phyloP scores from a whole-genome alignment of 2,797 vertebrate genomes.

The Aeoliscus strigatus region DNA sequence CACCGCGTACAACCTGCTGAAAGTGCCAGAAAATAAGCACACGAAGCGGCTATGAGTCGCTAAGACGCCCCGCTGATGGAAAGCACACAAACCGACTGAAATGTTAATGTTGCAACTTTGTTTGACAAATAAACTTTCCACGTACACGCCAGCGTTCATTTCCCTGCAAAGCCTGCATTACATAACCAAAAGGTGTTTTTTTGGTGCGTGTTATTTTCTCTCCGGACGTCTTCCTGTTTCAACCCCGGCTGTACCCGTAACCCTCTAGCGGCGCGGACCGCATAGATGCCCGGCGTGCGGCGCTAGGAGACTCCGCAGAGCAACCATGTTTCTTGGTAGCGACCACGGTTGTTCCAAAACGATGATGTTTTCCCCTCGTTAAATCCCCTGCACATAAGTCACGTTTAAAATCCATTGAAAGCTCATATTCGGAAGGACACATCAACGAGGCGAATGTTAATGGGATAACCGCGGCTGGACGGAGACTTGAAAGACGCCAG shows the following conservation, averaged over 20 bases:
- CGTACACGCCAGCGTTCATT: neutral
- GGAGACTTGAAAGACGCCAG: conserved; percentile 61
- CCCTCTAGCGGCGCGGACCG: conserved; percentile 65
- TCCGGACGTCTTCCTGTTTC: conserved; percentile 20
- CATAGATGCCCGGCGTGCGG: conserved; percentile 66
- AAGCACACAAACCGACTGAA: conserved; percentile 8
- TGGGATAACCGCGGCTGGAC: conserved; percentile 36
- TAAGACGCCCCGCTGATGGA: conserved; percentile 22
- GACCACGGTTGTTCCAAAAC: conserved; percentile 56
- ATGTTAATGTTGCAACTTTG: conserved; percentile 48
- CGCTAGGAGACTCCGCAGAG: conserved; percentile 79
- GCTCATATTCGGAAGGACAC: neutral
- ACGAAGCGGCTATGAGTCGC: conserved; percentile 14
- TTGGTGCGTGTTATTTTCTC: conserved; percentile 1
- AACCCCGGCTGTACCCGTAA: conserved; percentile 63
- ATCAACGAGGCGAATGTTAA: neutral
- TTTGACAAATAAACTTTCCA: conserved; percentile 54
- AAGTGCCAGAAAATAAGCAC: conserved; percentile 1
- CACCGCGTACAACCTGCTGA: neutral
- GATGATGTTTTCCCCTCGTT: conserved; percentile 2
- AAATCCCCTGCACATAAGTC: too few relatives aligned
- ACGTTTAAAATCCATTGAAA: neutral
- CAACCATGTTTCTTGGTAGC: conserved; percentile 68
- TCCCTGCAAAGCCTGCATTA: neutral
- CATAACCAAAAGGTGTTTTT: conserved; percentile 10